A percentile compares a stretch with the other conserved stretches of the same genome.
phyloP scores from a whole-genome alignment of 2,797 vertebrate species.

The Synanceia verrucosa region DNA sequence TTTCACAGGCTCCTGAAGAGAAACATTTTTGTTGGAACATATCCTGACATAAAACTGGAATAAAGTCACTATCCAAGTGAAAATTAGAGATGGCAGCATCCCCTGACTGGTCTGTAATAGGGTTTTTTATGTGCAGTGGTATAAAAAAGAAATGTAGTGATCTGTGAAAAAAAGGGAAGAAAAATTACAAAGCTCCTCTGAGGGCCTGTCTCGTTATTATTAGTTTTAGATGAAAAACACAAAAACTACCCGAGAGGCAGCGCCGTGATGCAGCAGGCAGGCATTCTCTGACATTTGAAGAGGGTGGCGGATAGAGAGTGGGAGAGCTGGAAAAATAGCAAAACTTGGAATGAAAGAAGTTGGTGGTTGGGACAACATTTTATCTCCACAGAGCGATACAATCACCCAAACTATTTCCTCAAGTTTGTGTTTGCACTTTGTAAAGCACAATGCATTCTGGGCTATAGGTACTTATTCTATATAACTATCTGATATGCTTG shows the following conservation, averaged over 20 bases:
- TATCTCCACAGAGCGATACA: too few species aligned
- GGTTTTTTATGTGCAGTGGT: conserved; percentile 64
- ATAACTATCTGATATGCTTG: background rate
- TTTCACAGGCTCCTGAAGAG: conserved; percentile 50
- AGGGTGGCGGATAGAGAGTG: conserved; percentile 35
- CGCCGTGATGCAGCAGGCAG: conserved; percentile 46
- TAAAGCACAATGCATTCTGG: background rate
- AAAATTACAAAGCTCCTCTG: conserved; percentile 73
- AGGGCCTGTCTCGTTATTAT: conserved; percentile 77
- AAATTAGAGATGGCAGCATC: conserved; percentile 71
- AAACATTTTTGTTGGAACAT: conserved; percentile 56
- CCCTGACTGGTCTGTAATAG: conserved; percentile 67
- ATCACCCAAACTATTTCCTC: background rate
- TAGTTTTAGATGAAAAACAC: conserved; percentile 81
- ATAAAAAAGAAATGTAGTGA: conserved; percentile 68
- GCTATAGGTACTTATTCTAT: background rate
- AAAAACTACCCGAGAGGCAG: conserved; percentile 69
- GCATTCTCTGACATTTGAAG: conserved; percentile 69
- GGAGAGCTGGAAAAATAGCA: conserved; percentile 32
- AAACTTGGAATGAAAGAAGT: conserved; percentile 34
- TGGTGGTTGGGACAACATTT: conserved; percentile 6
- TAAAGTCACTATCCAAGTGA: conserved; percentile 63
- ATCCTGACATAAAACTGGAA: conserved; percentile 57
- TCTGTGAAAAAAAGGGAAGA: conserved; percentile 68
- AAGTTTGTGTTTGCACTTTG: background rate